Evolutionary conservation across 2,888 invertebrate species (phyloP).

Genomic region (Subacronicta megacephala): DNA sequence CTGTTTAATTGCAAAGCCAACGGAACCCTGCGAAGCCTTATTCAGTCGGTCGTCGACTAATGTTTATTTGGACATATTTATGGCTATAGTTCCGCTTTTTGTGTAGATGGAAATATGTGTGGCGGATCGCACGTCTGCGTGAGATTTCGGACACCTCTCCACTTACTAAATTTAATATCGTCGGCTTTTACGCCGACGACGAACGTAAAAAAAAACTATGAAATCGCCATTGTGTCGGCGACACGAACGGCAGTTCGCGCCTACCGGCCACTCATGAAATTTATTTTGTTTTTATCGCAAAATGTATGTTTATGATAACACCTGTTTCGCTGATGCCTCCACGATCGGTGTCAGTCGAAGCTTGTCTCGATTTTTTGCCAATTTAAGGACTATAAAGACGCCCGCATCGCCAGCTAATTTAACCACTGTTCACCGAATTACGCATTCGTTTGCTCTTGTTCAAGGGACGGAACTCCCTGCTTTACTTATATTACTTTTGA

Average conservation of each 20-base stretch:
- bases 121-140: slow-evolving; percentile 90
- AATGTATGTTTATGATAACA: slow-evolving; percentile 90
- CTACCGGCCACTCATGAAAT: slow-evolving; percentile 89
- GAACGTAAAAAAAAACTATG: slow-evolving; percentile 84
- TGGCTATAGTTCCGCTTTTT: slow-evolving; percentile 90
- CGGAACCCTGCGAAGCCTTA: slow-evolving; percentile 79
- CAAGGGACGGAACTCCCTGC: slow-evolving; percentile 47
- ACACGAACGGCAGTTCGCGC: slow-evolving; percentile 88
- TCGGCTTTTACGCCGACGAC: slow-evolving; percentile 85
- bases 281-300: slow-evolving; percentile 89
- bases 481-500: slow-evolving; percentile 39
- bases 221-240: slow-evolving; percentile 89
- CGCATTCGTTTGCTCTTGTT: slow-evolving; percentile 76
- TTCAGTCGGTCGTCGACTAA: slow-evolving; percentile 83
- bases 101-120: slow-evolving; percentile 90
- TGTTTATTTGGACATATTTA: slow-evolving; percentile 90
- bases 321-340: slow-evolving; percentile 89
- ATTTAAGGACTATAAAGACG: slow-evolving; percentile 88
- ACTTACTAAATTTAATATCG: slow-evolving; percentile 90
- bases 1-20: slow-evolving; percentile 63
- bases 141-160: slow-evolving; percentile 90
- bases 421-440: slow-evolving; percentile 87
- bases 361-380: slow-evolving; percentile 89
- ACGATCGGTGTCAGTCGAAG: slow-evolving; percentile 87
- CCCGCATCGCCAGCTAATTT: slow-evolving; percentile 88